Base-by-base conservation (phyloP, 2,888 invertebrate species). In the Agrilus cyanescens region DNA sequence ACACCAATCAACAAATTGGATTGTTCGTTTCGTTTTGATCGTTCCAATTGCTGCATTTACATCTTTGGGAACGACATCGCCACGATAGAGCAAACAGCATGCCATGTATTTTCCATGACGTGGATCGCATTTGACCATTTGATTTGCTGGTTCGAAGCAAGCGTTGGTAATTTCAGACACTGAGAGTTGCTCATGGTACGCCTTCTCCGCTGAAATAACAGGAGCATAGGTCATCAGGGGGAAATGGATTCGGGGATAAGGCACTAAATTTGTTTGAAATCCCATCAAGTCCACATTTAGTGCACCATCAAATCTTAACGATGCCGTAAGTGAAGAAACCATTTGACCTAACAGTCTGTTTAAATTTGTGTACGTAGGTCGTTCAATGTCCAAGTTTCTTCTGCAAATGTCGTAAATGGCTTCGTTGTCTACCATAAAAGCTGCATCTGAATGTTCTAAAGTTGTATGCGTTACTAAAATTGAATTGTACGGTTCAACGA, bases 401-500 rank as follows among this genome's bases (percentile, higher is more conserved):
- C 74, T 64, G 60, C 76, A 78, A 68, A 63, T 64, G 67, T 77
- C 54, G 65, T 74, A 68, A 46, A 63, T 63, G 18, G 63, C 63
- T 56, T 65, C 62, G 45, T 65, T 63, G 48, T 65, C 65, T 25
- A 62, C 70, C 75, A 75, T 75, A 55, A 78, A 77, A 25, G 75
- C 73, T 56, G 75, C 76, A 58, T 76, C 76, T 1, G 73, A 73
- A 56, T 75, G 76, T 58, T 76, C 76, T 18, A 65, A 53, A 14
- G 76, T 76, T 13, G 76, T 76, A 57, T 78, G 77, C 12, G 77
- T 76, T 43, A 74, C 75, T 49, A 78, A 57, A 44, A 77, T 73
- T 16, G 76, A 73, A 60, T 78, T 78, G 68, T 77, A 78, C 1
- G 78, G 77, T 57, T 78, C 77, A 15, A 78, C 77, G 10, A 64